Evolutionary conservation across 2,888 invertebrate species (phyloP).

Genomic region (Eristalis intricaria): DNA sequence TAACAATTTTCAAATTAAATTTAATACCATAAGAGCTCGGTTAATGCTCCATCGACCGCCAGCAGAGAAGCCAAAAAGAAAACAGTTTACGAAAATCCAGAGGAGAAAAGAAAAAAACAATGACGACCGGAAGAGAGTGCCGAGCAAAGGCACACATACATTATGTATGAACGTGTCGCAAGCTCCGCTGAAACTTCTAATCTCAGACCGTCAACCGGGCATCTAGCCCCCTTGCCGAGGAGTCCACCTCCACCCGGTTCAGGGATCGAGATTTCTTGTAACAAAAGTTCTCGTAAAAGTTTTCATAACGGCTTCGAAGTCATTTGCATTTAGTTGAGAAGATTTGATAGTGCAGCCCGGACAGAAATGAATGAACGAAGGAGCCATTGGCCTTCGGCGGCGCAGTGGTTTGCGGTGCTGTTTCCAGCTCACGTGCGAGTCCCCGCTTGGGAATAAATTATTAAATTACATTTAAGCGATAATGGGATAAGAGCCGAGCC

Average conservation of each 20-base stretch:
- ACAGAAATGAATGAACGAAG: background rate
- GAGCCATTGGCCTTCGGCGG: background rate
- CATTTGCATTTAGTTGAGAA: constrained; percentile 53
- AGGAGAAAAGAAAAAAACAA: background rate
- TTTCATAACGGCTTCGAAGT: constrained; percentile 32
- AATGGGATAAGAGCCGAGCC: constrained; percentile 24
- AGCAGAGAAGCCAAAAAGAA: background rate
- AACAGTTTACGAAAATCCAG: background rate
- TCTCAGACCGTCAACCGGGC: background rate
- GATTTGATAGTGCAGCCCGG: constrained; percentile 36
- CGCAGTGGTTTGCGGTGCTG: background rate
- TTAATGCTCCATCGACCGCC: background rate
- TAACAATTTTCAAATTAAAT: background rate
- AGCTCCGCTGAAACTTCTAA: background rate
- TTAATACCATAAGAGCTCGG: background rate
- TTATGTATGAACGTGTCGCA: constrained; percentile 1
- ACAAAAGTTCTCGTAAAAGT: constrained; percentile 45
- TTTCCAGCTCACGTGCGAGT: constrained; percentile 24
- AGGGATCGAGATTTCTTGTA: constrained; percentile 17
- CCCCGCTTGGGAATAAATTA: constrained; percentile 41
- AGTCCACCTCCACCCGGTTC: background rate
- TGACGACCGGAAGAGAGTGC: background rate
- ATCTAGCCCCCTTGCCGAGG: background rate
- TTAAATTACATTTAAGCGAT: constrained; percentile 54
- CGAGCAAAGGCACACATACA: background rate